Percentiles rank a stretch among this genome's conserved stretches.
phyloP scores from a whole-genome alignment of 2,113 vertebrate genomes.

The Hemibagrus wyckioides region DNA sequence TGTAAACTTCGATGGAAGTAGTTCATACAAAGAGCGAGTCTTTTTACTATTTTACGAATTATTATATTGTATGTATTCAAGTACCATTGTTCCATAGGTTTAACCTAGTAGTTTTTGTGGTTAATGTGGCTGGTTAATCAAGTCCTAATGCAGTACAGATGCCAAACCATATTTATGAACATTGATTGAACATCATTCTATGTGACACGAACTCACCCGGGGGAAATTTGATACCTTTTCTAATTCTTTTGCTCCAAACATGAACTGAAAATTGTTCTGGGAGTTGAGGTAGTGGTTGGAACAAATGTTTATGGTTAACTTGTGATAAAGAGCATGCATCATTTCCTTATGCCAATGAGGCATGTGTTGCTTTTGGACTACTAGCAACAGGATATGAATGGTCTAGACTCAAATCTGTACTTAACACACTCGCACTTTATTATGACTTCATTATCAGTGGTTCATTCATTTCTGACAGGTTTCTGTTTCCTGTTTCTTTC shows the following conservation, averaged over 20 bases:
- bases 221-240: not conserved
- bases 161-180: not conserved
- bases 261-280: slow-evolving; percentile 10
- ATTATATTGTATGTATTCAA: not conserved
- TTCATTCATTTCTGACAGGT: slow-evolving; percentile 22
- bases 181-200: not conserved
- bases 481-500: slow-evolving; percentile 44
- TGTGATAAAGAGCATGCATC: slow-evolving; percentile 25
- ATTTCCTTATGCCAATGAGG: slow-evolving; percentile 15
- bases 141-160: not conserved
- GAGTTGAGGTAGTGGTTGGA: slow-evolving; percentile 35
- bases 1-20: not conserved
- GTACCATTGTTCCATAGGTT: not conserved
- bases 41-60: not conserved
- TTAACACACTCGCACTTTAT: not conserved
- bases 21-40: not conserved
- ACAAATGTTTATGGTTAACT: slow-evolving; percentile 27
- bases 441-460: not conserved
- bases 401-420: not conserved
- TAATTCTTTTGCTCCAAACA: not conserved
- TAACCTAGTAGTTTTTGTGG: not conserved
- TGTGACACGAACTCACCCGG: not conserved
- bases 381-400: not conserved
- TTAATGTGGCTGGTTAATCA: not conserved
- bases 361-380: slow-evolving; percentile 30